Evolutionary conservation across 2,797 vertebrate genomes (phyloP), one percentile per base, ranked within the genome.

Genomic region (Pelobates cultripes): DNA sequence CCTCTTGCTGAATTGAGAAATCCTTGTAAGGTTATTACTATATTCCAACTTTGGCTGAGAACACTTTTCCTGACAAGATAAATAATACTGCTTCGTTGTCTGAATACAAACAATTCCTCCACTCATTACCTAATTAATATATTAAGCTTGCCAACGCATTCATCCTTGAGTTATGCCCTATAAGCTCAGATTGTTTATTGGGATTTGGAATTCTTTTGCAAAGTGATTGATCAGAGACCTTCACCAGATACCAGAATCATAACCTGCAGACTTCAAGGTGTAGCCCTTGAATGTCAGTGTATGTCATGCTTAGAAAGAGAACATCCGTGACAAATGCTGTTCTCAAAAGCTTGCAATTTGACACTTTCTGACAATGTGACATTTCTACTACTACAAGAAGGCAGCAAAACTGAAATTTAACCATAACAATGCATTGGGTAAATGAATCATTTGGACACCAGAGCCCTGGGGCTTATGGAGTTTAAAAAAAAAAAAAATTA

Each of bases 1-100:
- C n/a, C 71, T 55, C 60, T 43, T 75, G 41, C 40, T 8, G 73
- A 15, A 67, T 55, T 68, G 43, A 45, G 28, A 64, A 64, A 64
- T 64, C 61, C 28, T 64, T 64, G 61, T 13, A 64, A 64, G 61
- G 61, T 40, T 64, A 28, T 28, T 28, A 28, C 2, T 28, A n/a
- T 14, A 15, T 14, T 61, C 57, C 57, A 61, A 10, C n/a, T 28
- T 64, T 64, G 61, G n/a, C 28, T 40, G 14, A 28, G n/a, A 64
- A 7, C 61, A 28, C 28, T 28, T 14, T 64, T 64, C 61, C 61
- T 64, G 61, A 40, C 61, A 64, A 40, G n/a, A 40, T 40, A 14
- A 10, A 64, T 64, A 40, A 14, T 64, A 28, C 7, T 40, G 28
- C 61, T 64, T 64, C 61, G 7, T 64, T 64, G 17, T 64, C 61